Base-by-base conservation (phyloP, 2,113 vertebrate genomes). In the Cercocebus atys region DNA sequence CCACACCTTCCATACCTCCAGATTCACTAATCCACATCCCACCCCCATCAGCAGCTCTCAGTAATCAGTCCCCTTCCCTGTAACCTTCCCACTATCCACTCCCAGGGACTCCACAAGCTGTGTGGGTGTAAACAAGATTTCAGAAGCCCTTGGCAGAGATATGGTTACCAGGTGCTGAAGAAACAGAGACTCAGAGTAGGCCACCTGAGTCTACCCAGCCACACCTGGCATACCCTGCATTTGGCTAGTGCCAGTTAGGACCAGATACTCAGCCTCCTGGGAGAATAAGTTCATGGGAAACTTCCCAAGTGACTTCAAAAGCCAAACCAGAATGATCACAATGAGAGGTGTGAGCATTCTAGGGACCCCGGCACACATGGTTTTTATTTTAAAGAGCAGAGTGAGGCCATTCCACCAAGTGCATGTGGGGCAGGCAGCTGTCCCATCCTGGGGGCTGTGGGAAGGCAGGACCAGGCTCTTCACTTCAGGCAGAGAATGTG, bases 301-400 rank as follows among this genome's bases (percentile, higher is more conserved):
- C 70, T 17, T 25, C 59, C 55, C 22, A 30, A 43, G 78, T 85
- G n/a, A 7, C 25, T 94, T 96, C 52, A 73, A 87, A 95, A 91
- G 64, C 47, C 80, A 90, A 92, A 59, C 14, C 66, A 89, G 47
- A 40, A 81, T 20, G 50, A 89, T 80, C 50, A 43, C 6, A 20
- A 11, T 16, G 50, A 90, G 17, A 78, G 25, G 5, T 66, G 38
- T 13, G 61, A 55, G 43, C 32, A 18, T 59, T 80, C 93, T 84
- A 30, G 81, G 50, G 66, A 76, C 43, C 47, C 18, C 13, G 50
- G 23, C 30, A 8, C 30, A 72, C 22, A 14, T 27, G 0, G 6
- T 30, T 76, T 93, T 93, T 66, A 81, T 75, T 87, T 90, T 16
- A 43, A 88, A 96, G 38, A 72, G 12, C 43, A 59, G 3, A 22